Evolutionary conservation across 2,888 invertebrate species (phyloP), one percentile per base, ranked within the genome.

Genomic region (Aspidiotus destructor): DNA sequence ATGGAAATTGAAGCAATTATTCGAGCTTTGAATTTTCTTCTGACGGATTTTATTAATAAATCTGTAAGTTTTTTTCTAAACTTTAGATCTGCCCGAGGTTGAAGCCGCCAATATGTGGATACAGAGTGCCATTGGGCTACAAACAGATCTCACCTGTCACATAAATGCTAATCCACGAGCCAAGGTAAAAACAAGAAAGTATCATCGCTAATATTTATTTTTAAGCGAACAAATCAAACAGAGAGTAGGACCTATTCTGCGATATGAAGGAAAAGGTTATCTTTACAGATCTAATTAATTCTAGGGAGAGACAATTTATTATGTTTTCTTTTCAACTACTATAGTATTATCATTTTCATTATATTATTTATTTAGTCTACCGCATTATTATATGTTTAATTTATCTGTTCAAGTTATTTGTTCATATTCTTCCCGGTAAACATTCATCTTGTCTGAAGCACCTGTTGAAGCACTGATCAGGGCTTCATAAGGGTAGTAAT

Each of bases 81-180:
- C 17, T 54, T 62, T 57, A 69, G 69, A 69, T 57, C 28, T 62
- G 16, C 69, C 69, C 1, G 69, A 69, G 54, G 60, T 69, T 40
- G 40, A 57, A 5, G 57, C 55, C 7, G 62, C 15, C 8, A 55
- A 11, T 48, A 55, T 10, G 10, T 69, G 61, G 57, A n/a, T 69
- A n/a, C 69, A 69, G 40, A 62, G 62, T 15, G 62, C 62, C 13
- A 41, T 62, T 17, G 69, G 62, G 10, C 54, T 42, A 55, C 40
- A 54, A 16, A 57, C 62, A 15, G 62, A 69, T 57, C 41, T 69
- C 60, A n/a, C 41, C 44, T 69, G 69, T 40, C 16, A 17, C 41
- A 54, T 69, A 28, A 28, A 17, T n/a, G 62, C 69, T 9, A 62
- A 62, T 62, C 69, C 69, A 15, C 8, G 13, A 41, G 62, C 69